phyloP scores from a whole-genome alignment of 2,888 invertebrate genomes.

The Phyllotreta cruciferae region DNA sequence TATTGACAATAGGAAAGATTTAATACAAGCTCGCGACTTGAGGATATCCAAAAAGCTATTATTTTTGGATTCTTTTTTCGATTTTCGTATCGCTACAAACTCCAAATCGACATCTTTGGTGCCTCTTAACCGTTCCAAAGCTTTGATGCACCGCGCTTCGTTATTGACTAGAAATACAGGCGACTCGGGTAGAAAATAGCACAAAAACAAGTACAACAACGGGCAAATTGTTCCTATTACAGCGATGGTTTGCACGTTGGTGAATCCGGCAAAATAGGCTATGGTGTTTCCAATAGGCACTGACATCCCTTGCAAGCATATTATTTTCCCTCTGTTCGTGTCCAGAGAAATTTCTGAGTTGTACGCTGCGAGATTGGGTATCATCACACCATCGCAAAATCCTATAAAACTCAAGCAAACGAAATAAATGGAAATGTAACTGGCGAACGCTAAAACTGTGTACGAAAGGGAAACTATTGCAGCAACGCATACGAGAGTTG shows the following conservation, averaged over 20 bases:
- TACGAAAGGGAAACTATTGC: background rate
- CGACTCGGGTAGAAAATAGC: constrained; percentile 37
- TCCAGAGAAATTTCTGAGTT: constrained; percentile 2
- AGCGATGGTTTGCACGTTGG: constrained; percentile 32
- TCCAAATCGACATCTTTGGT: constrained; percentile 33
- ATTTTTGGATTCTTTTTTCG: constrained; percentile 9
- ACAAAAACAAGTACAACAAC: constrained; percentile 29
- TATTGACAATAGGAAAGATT: constrained; percentile 63
- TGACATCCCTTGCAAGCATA: background rate
- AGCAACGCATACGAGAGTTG: background rate
- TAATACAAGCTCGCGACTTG: constrained; percentile 17
- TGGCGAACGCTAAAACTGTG: constrained; percentile 5
- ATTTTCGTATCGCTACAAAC: constrained; percentile 27
- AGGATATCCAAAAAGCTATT: constrained; percentile 21
- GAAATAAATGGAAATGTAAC: constrained; percentile 3
- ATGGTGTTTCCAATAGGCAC: constrained; percentile 15
- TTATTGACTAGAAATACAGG: constrained; percentile 48
- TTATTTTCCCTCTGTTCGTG: background rate
- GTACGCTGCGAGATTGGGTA: constrained; percentile 4
- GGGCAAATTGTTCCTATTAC: constrained; percentile 32
- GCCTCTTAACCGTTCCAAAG: constrained; percentile 49
- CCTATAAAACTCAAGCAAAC: constrained; percentile 1
- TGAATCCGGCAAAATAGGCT: constrained; percentile 32
- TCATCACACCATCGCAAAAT: background rate
- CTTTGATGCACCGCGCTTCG: constrained; percentile 67